Conservation (phyloP, 2,888 invertebrate genomes). For the Epinotia nisella region DNA sequence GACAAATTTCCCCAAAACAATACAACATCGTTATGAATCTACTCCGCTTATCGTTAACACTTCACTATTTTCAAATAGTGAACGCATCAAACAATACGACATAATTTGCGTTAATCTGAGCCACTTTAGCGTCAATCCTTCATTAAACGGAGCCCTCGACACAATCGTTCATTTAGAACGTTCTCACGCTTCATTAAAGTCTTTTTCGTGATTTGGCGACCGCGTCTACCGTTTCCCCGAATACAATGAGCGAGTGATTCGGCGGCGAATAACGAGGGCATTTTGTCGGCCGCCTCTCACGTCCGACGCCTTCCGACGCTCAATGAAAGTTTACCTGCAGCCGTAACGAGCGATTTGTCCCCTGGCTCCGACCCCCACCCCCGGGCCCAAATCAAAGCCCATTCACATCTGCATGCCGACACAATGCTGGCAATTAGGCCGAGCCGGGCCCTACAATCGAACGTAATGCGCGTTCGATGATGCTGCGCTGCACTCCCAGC, state of each 20-base stretch:
- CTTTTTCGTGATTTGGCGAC: conserved; percentile 82
- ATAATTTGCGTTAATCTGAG: conserved; percentile 69
- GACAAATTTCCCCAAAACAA: conserved; percentile 60
- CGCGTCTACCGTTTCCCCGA: conserved; percentile 84
- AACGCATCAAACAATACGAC: conserved; percentile 54
- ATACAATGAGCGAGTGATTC: conserved; percentile 84
- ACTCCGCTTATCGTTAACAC: conserved; percentile 33
- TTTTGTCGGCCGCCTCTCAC: conserved; percentile 84
- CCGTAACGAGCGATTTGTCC: conserved; percentile 85
- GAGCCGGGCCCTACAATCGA: conserved; percentile 81
- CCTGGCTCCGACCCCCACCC: conserved; percentile 76
- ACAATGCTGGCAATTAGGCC: conserved; percentile 86
- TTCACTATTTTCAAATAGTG: conserved; percentile 23
- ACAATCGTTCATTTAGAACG: conserved; percentile 83
- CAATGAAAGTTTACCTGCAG: conserved; percentile 86
- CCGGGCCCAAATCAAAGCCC: conserved; percentile 84
- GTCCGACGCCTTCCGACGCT: conserved; percentile 85
- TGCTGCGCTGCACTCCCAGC: conserved; percentile 57
- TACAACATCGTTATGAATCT: conserved; percentile 45
- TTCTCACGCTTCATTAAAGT: conserved; percentile 85
- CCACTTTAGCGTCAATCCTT: conserved; percentile 78
- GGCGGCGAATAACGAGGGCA: conserved; percentile 85
- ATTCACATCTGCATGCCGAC: conserved; percentile 86
- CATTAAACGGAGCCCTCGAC: conserved; percentile 73
- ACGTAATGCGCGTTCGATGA: conserved; percentile 82